Conservation (phyloP, 1,140 invertebrate genomes). For the Potamilus streckersoni region DNA sequence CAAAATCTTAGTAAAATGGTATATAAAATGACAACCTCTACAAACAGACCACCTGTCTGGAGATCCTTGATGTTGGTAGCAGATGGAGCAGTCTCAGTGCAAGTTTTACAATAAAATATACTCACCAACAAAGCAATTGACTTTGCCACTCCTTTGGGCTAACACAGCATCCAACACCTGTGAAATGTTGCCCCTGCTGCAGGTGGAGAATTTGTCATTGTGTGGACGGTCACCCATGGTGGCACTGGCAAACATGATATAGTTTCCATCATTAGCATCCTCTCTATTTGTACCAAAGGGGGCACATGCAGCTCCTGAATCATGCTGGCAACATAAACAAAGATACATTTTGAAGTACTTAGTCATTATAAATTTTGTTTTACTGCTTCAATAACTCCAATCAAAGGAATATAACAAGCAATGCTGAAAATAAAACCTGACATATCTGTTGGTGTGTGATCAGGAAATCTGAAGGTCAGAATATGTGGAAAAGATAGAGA, state of each 20-base stretch:
- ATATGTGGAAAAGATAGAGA: no score
- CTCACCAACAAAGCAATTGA: slow-evolving; percentile 91
- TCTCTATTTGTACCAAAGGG: slow-evolving; percentile 78
- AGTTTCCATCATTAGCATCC: slow-evolving; percentile 92
- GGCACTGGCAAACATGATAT: slow-evolving; percentile 76
- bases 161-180: slow-evolving; percentile 72
- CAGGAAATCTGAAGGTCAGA: no score
- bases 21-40: no score
- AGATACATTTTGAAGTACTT: no score
- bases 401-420: no score
- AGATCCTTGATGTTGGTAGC: no score
- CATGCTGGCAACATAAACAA: slow-evolving; percentile 79
- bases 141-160: slow-evolving; percentile 85
- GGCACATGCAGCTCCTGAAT: slow-evolving; percentile 85
- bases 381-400: no score
- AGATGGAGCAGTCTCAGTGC: neutral
- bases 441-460: no score
- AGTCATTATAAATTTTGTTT: no score
- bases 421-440: no score
- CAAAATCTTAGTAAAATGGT: no score
- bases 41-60: no score
- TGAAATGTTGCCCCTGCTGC: slow-evolving; percentile 93
- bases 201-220: slow-evolving; percentile 66
- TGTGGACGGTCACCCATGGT: slow-evolving; percentile 65
- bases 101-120: slow-evolving; percentile 5